phyloP scores from a whole-genome alignment of 2,113 vertebrate genomes.

The Pyxicephalus adspersus region DNA sequence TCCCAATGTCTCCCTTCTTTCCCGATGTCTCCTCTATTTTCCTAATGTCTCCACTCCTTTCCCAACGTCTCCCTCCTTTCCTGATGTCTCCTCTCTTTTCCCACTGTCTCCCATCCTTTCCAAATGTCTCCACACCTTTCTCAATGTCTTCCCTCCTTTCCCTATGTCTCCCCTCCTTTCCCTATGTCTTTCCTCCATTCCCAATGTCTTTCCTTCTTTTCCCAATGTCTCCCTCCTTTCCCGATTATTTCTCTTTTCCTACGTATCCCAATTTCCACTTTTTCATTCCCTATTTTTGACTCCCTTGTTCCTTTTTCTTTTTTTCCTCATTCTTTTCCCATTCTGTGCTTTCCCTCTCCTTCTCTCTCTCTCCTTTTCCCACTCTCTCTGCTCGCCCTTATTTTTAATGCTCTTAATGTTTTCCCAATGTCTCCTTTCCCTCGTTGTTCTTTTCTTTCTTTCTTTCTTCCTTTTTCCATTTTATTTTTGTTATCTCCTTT shows the following conservation, averaged over 20 bases:
- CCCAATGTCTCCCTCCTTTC: too few species aligned
- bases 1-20: background rate
- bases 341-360: too few species aligned
- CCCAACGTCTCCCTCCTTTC: too few species aligned
- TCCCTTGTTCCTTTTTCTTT: too few species aligned
- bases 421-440: background rate
- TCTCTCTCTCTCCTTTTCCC: too few species aligned
- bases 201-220: background rate
- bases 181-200: background rate
- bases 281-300: background rate
- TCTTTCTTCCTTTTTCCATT: background rate
- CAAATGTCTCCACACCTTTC: slow-evolving; percentile 53
- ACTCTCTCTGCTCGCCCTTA: background rate
- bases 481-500: too few species aligned
- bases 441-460: too few species aligned
- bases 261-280: too few species aligned
- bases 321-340: too few species aligned
- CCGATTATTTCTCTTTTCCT: too few species aligned
- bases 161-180: background rate
- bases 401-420: background rate
- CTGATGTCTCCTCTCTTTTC: background rate
- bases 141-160: slow-evolving; percentile 58
- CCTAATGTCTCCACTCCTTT: too few species aligned
- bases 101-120: background rate
- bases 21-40: slow-evolving; percentile 32